Evolutionary conservation across 2,797 vertebrate genomes (phyloP).

Genomic region (Zalophus californianus): DNA sequence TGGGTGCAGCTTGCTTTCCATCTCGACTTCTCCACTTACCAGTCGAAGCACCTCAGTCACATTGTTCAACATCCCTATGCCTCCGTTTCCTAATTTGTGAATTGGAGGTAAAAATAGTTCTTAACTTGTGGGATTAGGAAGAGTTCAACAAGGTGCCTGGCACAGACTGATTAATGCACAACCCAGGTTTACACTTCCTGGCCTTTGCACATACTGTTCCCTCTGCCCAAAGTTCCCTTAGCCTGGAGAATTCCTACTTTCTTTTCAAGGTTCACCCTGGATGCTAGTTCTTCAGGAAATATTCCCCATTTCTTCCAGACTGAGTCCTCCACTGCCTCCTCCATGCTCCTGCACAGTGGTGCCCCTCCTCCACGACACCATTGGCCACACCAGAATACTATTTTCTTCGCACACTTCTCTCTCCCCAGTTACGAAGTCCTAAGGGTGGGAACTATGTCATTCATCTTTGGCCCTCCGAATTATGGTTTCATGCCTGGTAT

Average conservation of each 20-base stretch:
- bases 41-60: not conserved
- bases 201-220: not conserved
- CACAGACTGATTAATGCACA: not conserved
- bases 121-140: not conserved
- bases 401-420: not conserved
- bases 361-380: not conserved
- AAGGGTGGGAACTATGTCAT: not conserved
- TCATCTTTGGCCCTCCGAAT: not conserved
- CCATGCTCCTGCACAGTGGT: accelerated
- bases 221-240: not conserved
- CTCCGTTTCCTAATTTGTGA: slow-evolving; percentile 25
- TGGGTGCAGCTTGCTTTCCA: not conserved
- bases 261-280: not conserved
- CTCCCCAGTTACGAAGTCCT: not conserved
- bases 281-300: not conserved
- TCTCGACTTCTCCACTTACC: not conserved
- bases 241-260: not conserved
- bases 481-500: not conserved
- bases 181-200: not conserved
- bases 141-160: not conserved
- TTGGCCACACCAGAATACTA: not conserved
- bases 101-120: not conserved
- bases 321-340: not conserved
- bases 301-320: too few species aligned
- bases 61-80: not conserved